Conservation (phyloP, 2,888 invertebrate genomes). For the Campoplex capitator region DNA sequence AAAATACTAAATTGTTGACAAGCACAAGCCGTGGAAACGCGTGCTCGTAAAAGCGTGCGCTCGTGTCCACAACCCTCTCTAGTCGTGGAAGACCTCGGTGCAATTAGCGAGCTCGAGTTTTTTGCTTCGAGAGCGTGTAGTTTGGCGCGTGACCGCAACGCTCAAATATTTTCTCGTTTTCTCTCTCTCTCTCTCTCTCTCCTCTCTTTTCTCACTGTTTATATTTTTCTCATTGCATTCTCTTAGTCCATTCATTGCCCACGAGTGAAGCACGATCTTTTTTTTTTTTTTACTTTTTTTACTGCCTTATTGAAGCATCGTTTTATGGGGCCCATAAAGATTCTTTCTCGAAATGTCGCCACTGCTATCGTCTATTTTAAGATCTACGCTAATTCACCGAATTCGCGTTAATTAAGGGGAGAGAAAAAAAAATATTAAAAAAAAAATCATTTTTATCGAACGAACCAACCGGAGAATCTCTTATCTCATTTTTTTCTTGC, state of each 20-base stretch:
- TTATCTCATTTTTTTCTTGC: not conserved
- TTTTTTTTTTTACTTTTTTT: not conserved
- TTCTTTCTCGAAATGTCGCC: slow-evolving; percentile 4
- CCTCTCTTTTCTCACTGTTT: not conserved
- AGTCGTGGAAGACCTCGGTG: slow-evolving; percentile 24
- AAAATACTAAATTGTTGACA: slow-evolving; percentile 39
- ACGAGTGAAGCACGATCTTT: not conserved
- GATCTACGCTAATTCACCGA: slow-evolving; percentile 14
- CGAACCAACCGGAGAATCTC: not conserved
- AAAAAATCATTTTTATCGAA: not conserved
- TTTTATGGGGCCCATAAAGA: slow-evolving; percentile 35
- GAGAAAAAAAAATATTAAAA: not conserved
- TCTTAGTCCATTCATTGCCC: slow-evolving; percentile 41
- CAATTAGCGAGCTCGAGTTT: slow-evolving; percentile 37
- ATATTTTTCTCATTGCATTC: slow-evolving; percentile 36
- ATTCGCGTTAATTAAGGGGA: not conserved
- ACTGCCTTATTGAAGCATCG: slow-evolving; percentile 6
- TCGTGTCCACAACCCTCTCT: not conserved
- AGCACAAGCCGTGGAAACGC: slow-evolving; percentile 10
- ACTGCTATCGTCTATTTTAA: slow-evolving; percentile 23
- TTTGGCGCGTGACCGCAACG: slow-evolving; percentile 53
- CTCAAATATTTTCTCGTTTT: slow-evolving; percentile 3
- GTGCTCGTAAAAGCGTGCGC: slow-evolving; percentile 29
- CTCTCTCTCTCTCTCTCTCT: slow-evolving; percentile 9
- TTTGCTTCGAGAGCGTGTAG: slow-evolving; percentile 31